These are phyloP conservation scores for Rotaria macrura DNA, from an alignment of 2,888 invertebrate genomes.

Conservation along the genomic window DNA sequence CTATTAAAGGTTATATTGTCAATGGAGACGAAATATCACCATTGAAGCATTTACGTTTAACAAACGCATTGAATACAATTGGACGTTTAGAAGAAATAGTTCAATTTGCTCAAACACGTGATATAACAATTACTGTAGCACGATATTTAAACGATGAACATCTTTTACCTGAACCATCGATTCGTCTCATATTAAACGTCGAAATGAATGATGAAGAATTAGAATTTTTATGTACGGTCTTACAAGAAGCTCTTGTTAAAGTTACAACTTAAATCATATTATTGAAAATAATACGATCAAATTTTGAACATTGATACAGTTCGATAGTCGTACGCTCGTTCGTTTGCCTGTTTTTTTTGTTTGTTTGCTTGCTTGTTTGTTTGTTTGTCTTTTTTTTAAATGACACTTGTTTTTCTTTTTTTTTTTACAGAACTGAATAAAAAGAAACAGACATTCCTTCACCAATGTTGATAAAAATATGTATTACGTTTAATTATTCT, in stretches of 20 bases:
- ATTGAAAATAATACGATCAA: neutral
- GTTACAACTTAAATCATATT: neutral
- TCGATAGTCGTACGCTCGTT: neutral
- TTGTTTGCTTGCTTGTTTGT: too few species aligned
- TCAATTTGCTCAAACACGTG: conserved; percentile 31
- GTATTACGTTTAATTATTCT: neutral
- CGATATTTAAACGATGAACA: conserved; percentile 30
- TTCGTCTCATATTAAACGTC: conserved; percentile 30
- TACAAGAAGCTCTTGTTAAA: conserved; percentile 25
- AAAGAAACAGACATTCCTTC: neutral
- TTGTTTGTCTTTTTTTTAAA: too few species aligned
- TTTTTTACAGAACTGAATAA: neutral
- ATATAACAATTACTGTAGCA: conserved; percentile 28
- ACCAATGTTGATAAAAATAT: neutral
- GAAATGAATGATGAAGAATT: conserved; percentile 30
- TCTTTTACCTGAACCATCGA: conserved; percentile 23
- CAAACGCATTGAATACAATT: conserved; percentile 29
- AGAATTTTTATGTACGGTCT: conserved; percentile 20
- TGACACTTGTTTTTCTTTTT: neutral
- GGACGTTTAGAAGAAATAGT: conserved; percentile 31
- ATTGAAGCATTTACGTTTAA: conserved; percentile 29
- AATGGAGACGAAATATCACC: conserved; percentile 26
- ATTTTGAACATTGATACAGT: neutral
- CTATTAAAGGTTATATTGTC: conserved; percentile 19
- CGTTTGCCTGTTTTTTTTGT: too few species aligned